A percentile compares a stretch with the other conserved stretches of the same genome.
These are phyloP conservation scores for Apocrypta bakeri DNA, from an alignment of 1,140 invertebrate species.

Conservation along the genomic window DNA sequence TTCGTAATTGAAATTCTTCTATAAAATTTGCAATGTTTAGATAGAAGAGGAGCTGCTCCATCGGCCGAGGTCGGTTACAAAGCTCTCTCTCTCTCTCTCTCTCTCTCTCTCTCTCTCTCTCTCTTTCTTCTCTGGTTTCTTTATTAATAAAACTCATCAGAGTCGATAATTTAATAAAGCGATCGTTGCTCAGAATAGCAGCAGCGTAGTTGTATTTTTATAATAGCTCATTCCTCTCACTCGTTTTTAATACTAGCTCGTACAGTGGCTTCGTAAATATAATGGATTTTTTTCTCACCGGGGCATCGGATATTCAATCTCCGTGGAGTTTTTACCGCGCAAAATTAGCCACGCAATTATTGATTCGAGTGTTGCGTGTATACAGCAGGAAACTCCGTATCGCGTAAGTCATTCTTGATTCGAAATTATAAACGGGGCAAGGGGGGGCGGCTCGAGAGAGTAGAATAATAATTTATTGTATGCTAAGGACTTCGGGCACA, in stretches of 20 bases:
- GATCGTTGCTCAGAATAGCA: neutral
- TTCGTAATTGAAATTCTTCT: conserved; percentile 46
- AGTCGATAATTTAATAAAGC: conserved; percentile 46
- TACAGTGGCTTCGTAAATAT: neutral
- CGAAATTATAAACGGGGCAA: neutral
- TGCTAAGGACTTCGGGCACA: neutral
- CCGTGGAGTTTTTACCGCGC: conserved; percentile 10
- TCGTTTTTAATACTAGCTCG: conserved; percentile 22
- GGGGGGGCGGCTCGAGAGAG: neutral
- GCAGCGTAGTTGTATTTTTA: neutral
- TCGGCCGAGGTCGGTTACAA: conserved; percentile 35
- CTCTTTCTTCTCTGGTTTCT: conserved; percentile 20
- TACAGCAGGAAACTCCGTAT: neutral
- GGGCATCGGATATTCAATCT: conserved; percentile 40
- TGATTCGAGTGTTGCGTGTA: conserved; percentile 11
- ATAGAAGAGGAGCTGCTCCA: conserved; percentile 31
- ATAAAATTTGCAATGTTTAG: conserved; percentile 15
- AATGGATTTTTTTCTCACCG: conserved; percentile 30
- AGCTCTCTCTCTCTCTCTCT: neutral
- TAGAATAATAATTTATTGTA: neutral
- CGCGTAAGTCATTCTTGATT: neutral
- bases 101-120: conserved; percentile 30
- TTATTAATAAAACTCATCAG: conserved; percentile 29
- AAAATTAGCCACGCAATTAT: conserved; percentile 49
- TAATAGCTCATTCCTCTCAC: neutral